Conservation (phyloP, 2,797 vertebrate species). For the Halcyon badia region DNA sequence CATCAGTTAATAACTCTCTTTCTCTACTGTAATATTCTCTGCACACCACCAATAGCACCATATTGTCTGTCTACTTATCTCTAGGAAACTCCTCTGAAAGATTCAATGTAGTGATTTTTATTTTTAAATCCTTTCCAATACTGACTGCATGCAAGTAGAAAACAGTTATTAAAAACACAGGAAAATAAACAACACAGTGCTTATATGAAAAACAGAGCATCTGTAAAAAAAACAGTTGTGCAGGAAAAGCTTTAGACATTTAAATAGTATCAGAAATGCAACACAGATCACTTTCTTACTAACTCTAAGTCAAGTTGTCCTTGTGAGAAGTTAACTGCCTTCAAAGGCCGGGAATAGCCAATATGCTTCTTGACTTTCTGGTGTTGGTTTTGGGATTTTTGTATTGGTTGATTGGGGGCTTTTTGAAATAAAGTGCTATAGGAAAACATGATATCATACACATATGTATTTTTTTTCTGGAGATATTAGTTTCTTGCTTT, state of each 20-base stretch:
- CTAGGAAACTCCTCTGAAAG: background rate
- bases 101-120: background rate
- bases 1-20: background rate
- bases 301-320: background rate
- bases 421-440: background rate
- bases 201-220: background rate
- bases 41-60: accelerated
- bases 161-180: background rate
- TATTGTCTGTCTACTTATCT: background rate
- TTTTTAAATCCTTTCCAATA: constrained; percentile 18
- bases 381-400: background rate
- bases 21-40: background rate
- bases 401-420: too few species aligned
- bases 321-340: background rate
- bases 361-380: background rate
- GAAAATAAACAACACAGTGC: background rate
- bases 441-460: background rate
- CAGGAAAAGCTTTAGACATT: background rate
- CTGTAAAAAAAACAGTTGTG: background rate
- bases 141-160: background rate
- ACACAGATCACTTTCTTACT: background rate
- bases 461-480: background rate
- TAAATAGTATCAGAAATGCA: background rate
- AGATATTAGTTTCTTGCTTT: background rate
- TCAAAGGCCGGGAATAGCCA: background rate